phyloP scores from a whole-genome alignment of 2,113 vertebrate genomes.

The Catagonus wagneri region DNA sequence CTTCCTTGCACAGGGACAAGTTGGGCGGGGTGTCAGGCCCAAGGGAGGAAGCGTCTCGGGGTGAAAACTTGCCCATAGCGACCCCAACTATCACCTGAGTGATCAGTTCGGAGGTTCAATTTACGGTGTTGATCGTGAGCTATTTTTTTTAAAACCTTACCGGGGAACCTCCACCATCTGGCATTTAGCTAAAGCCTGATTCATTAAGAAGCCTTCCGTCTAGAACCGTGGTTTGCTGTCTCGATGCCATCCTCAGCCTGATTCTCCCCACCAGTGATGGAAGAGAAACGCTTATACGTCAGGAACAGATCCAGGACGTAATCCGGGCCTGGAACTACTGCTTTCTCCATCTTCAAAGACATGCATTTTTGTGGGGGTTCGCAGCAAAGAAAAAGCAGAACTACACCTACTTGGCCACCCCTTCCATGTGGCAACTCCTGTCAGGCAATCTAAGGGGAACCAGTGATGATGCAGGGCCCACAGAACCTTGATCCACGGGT shows the following conservation, averaged over 20 bases:
- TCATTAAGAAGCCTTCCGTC: neutral
- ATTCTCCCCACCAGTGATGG: neutral
- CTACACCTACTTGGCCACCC: neutral
- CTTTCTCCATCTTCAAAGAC: slow-evolving; percentile 17
- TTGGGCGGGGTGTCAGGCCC: neutral
- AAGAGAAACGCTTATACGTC: neutral
- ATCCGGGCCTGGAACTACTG: neutral
- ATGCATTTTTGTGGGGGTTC: neutral
- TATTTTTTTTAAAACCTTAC: slow-evolving; percentile 14
- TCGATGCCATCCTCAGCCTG: neutral
- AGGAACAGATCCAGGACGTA: neutral
- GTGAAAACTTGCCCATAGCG: neutral
- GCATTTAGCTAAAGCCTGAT: neutral
- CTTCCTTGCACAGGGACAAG: neutral
- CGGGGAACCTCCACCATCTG: neutral
- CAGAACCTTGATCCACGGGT: neutral
- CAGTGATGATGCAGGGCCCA: neutral
- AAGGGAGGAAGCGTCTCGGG: neutral
- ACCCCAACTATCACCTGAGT: neutral
- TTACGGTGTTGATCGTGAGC: neutral
- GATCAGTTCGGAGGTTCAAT: neutral
- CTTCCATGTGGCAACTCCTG: neutral
- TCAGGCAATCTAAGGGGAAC: neutral
- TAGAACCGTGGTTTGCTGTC: neutral
- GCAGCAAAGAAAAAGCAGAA: slow-evolving; percentile 40